These are phyloP conservation scores for Dipus sagitta DNA, from an alignment of 2,797 vertebrate species.

Conservation along the genomic window DNA sequence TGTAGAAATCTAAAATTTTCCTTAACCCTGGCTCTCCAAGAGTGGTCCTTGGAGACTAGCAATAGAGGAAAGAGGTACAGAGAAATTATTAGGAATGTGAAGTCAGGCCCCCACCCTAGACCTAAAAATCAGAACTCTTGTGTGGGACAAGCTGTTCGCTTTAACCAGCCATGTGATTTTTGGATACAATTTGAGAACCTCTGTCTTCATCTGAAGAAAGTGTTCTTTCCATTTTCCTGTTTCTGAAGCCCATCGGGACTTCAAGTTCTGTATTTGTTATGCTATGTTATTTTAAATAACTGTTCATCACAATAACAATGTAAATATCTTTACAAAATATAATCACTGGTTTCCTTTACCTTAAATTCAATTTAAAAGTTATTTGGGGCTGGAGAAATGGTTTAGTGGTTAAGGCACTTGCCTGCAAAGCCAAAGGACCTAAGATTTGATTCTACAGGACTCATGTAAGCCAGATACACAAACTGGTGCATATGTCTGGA, in stretches of 20 bases:
- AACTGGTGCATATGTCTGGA: too few species aligned
- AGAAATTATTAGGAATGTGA: background rate
- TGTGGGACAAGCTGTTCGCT: background rate
- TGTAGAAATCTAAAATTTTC: conserved; percentile 24
- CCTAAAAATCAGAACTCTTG: background rate
- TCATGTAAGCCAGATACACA: too few species aligned
- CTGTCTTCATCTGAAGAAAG: background rate
- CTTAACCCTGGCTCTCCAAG: background rate
- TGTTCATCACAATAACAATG: background rate
- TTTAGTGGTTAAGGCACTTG: too few species aligned
- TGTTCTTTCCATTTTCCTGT: conserved; percentile 14
- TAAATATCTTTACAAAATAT: conserved; percentile 51
- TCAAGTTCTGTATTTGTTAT: background rate
- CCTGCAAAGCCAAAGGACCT: too few species aligned
- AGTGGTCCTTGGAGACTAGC: background rate
- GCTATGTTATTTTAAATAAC: conserved; percentile 23
- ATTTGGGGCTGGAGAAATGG: too few species aligned
- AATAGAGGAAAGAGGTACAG: background rate
- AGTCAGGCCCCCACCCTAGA: background rate
- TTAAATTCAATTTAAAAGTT: conserved; percentile 33
- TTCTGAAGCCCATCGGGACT: conserved; percentile 10
- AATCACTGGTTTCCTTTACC: conserved; percentile 40
- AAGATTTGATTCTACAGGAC: too few species aligned
- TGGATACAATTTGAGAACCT: background rate
- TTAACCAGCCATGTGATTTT: background rate